Base-by-base conservation (phyloP, 2,113 vertebrate species). In the Orcinus orca region DNA sequence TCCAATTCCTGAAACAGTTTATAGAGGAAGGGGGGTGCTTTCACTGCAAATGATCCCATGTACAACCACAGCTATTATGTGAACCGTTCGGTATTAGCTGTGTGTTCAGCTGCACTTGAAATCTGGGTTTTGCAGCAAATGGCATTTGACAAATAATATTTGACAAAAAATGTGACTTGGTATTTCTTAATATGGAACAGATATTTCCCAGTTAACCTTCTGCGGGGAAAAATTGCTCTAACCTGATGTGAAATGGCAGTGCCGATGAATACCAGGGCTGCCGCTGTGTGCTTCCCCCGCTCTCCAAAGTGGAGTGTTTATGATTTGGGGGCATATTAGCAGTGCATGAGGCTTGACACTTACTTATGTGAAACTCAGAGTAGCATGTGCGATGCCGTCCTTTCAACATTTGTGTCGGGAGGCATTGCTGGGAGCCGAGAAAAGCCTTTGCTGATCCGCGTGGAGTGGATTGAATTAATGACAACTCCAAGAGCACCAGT, bases 381-480 rank as follows among this genome's bases (percentile, higher is more conserved):
- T 0, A 63, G 77, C 25, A 0, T 38, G 73, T 67, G 76, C 44
- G 2, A 11, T 11, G 36, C 23, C 0, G 77, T 87, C 85, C 93
- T 88, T 82, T 41, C 97, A 92, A 14, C 60, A 0, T 96, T 95
- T 81, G 93, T 85, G 68, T 96, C 17, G 1, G 96, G 20, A 96
- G 93, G 47, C 92, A 2, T 91, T 38, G 89, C 63, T 70, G 95
- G 86, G 97, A 83, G 88, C 83, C 1, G 97, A 47, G 97, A 97
- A 98, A 98, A 98, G 98, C 98, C 98, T 63, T 26, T 7, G 73
- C 97, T 96, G 97, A 97, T 98, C 98, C 97, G 79, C 92, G 50
- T 21, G 55, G 98, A 98, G 98, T 97, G 98, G 98, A 93, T 96
- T 97, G 98, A 98, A 98, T 98, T 98, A 98, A 98, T 98, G 98